Evolutionary conservation across 1,140 invertebrate species (phyloP), one percentile per base, ranked within the genome.

Genomic region (Megalonaias nervosa): DNA sequence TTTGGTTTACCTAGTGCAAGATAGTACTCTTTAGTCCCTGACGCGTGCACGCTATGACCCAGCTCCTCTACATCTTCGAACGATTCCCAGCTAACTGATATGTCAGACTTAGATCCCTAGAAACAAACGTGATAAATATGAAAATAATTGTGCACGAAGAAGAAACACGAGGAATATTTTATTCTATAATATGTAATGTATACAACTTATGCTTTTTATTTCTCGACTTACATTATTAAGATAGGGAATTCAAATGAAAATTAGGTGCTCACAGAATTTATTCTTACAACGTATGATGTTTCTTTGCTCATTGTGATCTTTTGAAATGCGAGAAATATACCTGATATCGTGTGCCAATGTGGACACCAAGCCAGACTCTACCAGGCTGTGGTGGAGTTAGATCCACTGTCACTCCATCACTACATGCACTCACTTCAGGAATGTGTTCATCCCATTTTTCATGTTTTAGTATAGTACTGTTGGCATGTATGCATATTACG

Each of bases 361-460:
- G 66, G n/a, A 70, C 69, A 17, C 75, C 82, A 21, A 85, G 59
- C 68, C 68, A 79, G 0, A 85, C 80, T 31, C 59, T 31, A 21
- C 82, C 82, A 21, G 62, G n/a, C 17, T 21, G 55, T 16, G 84
- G 84, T 67, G 80, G 59, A 23, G 80, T 80, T 1, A 79, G 56
- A 74, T 85, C 83, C 2, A 84, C 60, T 48, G 79, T 81, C 19
- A 84, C 58, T 17, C 83, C 83, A 76, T 81, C 79, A 71, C 79
- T 80, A 58, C 84, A 85, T 23, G 67, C 75, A 26, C 66, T 67
- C 4, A 85, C 73, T 67, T 75, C 79, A 11, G 57, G 48, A 38
- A 83, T 60, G 6, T 70, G 55, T 6, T 80, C 70, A 19, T 60
- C 48, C 77, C 77, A 83, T 56, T 80, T 80, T 58, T 83, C 82